Evolutionary conservation across 2,113 vertebrate species (phyloP).

Genomic region (Hippoglossus stenolepis): DNA sequence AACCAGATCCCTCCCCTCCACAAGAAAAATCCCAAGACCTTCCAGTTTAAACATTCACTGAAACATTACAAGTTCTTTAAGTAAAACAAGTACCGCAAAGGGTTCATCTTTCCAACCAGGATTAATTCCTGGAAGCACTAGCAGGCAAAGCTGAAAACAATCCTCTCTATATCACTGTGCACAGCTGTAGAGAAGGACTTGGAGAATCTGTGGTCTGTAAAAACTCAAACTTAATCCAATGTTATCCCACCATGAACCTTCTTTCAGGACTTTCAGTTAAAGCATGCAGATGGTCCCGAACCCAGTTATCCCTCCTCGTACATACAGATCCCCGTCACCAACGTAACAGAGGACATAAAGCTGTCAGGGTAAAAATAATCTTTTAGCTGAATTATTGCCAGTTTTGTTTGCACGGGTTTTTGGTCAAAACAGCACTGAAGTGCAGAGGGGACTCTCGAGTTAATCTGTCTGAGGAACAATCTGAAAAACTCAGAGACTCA

Average conservation of each 20-base stretch:
- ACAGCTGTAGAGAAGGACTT: slow-evolving; percentile 53
- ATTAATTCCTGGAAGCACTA: slow-evolving; percentile 58
- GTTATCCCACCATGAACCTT: slow-evolving; percentile 54
- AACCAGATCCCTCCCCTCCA: slow-evolving; percentile 56
- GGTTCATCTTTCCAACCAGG: slow-evolving; percentile 70
- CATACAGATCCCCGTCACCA: slow-evolving; percentile 69
- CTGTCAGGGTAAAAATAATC: slow-evolving; percentile 75
- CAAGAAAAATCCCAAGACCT: slow-evolving; percentile 84
- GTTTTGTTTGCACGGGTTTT: slow-evolving; percentile 76
- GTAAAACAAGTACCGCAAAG: slow-evolving; percentile 91
- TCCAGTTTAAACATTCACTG: slow-evolving; percentile 94
- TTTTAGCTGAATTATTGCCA: slow-evolving; percentile 81
- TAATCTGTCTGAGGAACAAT: slow-evolving; percentile 48
- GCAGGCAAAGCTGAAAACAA: slow-evolving; percentile 65
- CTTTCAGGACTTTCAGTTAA: slow-evolving; percentile 71
- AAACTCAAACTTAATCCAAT: slow-evolving; percentile 55
- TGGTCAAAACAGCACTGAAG: slow-evolving; percentile 77
- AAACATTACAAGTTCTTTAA: slow-evolving; percentile 88
- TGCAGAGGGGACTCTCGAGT: slow-evolving; percentile 53
- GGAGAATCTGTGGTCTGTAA: slow-evolving; percentile 47
- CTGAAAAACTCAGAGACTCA: slow-evolving; percentile 45
- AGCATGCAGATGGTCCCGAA: slow-evolving; percentile 77
- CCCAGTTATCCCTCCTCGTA: slow-evolving; percentile 62
- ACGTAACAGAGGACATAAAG: slow-evolving; percentile 74
- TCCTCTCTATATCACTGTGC: slow-evolving; percentile 44